Percentiles rank a stretch among this genome's conserved stretches.
Evolutionary conservation across 2,113 vertebrate species (phyloP).

Genomic region (Vombatus ursinus): DNA sequence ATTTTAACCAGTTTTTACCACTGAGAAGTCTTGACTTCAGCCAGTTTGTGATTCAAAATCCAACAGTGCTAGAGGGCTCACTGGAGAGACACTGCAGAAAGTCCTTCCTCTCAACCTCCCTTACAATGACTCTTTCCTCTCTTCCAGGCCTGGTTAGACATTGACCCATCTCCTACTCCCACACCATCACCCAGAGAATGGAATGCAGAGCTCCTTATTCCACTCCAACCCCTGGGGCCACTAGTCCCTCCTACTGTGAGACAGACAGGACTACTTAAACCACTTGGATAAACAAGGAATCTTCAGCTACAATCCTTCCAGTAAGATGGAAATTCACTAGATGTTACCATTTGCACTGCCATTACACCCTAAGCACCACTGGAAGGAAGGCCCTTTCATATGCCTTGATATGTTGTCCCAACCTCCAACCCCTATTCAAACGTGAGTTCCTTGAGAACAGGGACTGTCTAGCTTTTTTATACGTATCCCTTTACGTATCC

Average conservation of each 20-base stretch:
- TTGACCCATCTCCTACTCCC: neutral
- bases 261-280: neutral
- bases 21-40: neutral
- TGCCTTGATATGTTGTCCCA: neutral
- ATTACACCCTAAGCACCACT: neutral
- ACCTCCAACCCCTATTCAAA: neutral
- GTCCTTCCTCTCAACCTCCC: neutral
- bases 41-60: neutral
- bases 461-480: constrained; percentile 8
- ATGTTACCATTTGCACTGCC: neutral
- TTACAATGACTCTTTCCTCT: neutral
- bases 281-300: neutral
- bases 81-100: neutral
- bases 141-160: neutral
- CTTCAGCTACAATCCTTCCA: neutral
- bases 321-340: neutral
- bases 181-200: neutral
- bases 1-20: neutral
- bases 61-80: neutral
- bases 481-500: neutral
- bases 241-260: neutral
- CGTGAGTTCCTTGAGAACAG: neutral
- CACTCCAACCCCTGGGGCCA: neutral
- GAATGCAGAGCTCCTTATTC: neutral
- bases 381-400: neutral